phyloP scores from a whole-genome alignment of 2,888 invertebrate species.

The Tyria jacobaeae region DNA sequence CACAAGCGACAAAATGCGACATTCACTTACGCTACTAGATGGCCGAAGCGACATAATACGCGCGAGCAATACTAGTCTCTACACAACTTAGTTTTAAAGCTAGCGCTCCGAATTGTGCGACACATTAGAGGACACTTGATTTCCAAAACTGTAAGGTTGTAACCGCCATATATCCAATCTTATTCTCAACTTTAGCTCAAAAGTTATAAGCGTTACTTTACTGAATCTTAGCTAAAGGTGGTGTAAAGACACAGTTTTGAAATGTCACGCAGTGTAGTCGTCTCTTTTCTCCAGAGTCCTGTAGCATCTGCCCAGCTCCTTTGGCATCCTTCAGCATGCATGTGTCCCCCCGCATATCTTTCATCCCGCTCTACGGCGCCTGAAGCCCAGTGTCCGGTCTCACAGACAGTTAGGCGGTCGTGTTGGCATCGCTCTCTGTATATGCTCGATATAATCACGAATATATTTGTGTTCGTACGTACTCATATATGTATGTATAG shows the following conservation, averaged over 20 bases:
- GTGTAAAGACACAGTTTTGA: constrained; percentile 86
- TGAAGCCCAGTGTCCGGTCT: constrained; percentile 85
- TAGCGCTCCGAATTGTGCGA: constrained; percentile 78
- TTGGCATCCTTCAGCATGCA: constrained; percentile 84
- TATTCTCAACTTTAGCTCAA: constrained; percentile 48
- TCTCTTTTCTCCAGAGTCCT: constrained; percentile 86
- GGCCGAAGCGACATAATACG: constrained; percentile 67
- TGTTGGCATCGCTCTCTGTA: constrained; percentile 63
- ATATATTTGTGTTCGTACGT: constrained; percentile 67
- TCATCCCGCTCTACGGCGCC: constrained; percentile 80
- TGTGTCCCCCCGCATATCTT: constrained; percentile 82
- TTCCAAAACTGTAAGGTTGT: constrained; percentile 54
- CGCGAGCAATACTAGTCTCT: constrained; percentile 71
- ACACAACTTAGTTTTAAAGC: constrained; percentile 68
- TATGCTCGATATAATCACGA: constrained; percentile 60
- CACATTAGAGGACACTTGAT: constrained; percentile 83
- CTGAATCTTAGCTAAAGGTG: constrained; percentile 57
- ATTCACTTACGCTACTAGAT: constrained; percentile 67
- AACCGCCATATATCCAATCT: constrained; percentile 39
- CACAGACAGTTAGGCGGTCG: constrained; percentile 80
- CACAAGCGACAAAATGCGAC: constrained; percentile 81
- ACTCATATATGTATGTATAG: constrained; percentile 70
- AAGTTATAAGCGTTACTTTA: constrained; percentile 39
- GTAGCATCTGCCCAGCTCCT: constrained; percentile 84
- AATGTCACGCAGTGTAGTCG: constrained; percentile 85